Evolutionary conservation across 2,888 invertebrate genomes (phyloP).

Genomic region (Aspidiotus rigidus): DNA sequence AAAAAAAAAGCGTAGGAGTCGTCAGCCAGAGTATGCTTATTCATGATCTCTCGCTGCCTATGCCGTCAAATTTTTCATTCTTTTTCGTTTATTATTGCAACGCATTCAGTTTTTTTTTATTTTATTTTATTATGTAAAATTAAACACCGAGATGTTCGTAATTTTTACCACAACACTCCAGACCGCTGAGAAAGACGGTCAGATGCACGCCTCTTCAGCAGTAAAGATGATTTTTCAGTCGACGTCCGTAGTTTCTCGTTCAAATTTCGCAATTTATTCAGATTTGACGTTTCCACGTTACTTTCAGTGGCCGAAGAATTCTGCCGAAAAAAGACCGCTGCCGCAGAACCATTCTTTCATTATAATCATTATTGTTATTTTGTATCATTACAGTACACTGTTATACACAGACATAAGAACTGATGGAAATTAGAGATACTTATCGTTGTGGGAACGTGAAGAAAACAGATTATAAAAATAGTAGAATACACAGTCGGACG

Average conservation of each 20-base stretch:
- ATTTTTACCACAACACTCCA: background rate
- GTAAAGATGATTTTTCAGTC: too few relatives aligned
- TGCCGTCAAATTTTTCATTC: conserved; percentile 3
- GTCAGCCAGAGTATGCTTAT: background rate
- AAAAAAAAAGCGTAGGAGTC: conserved; percentile 5
- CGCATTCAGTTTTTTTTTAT: background rate
- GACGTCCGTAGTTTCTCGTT: too few relatives aligned
- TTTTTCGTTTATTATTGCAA: background rate
- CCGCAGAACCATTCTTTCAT: too few relatives aligned
- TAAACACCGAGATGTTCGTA: background rate
- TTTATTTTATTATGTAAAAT: conserved; percentile 1
- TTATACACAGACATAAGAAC: background rate
- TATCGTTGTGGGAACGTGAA: conserved; percentile 1
- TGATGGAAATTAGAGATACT: conserved; percentile 2
- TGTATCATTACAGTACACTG: too few relatives aligned
- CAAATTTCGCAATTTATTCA: too few relatives aligned
- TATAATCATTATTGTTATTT: too few relatives aligned
- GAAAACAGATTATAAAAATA: conserved; percentile 1
- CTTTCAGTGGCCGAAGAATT: too few relatives aligned
- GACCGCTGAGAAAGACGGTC: too few relatives aligned
- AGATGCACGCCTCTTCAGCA: too few relatives aligned
- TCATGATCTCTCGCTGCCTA: conserved; percentile 3
- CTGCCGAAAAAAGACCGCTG: too few relatives aligned
- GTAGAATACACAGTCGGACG: background rate
- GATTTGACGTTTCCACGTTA: too few relatives aligned